phyloP scores from a whole-genome alignment of 2,113 vertebrate species.

The Chloebia gouldiae region DNA sequence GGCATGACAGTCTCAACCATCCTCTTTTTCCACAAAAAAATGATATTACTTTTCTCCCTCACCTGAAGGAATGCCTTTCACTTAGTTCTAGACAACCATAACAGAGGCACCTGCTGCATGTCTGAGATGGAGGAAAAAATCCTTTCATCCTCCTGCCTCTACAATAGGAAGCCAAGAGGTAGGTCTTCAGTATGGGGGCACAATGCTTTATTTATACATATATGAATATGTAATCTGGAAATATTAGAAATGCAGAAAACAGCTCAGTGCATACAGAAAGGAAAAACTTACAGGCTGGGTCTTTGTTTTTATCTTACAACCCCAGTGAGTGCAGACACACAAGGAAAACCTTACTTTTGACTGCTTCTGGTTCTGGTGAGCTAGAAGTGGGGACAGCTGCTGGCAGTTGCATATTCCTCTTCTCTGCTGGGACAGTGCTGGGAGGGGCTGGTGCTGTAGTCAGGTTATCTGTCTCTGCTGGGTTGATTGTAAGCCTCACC shows the following conservation, averaged over 20 bases:
- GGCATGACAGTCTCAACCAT: not conserved
- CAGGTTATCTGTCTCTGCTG: conserved; percentile 53
- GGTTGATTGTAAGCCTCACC: conserved; percentile 79
- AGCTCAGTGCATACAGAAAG: not conserved
- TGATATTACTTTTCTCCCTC: not conserved
- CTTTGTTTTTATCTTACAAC: not conserved
- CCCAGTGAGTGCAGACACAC: not conserved
- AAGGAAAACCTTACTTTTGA: conserved; percentile 75
- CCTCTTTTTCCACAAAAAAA: not conserved
- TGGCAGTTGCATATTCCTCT: conserved; percentile 40
- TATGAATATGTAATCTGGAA: not conserved
- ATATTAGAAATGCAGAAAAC: not conserved
- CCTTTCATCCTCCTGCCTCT: not conserved
- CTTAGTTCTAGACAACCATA: not conserved
- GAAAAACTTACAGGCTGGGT: not conserved
- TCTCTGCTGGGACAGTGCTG: conserved; percentile 34
- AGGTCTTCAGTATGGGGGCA: not conserved
- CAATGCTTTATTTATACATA: not conserved
- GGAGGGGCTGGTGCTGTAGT: conserved; percentile 13
- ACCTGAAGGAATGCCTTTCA: not conserved
- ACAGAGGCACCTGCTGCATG: not conserved
- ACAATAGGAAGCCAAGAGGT: not conserved
- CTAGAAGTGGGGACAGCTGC: not conserved
- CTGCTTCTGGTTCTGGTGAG: conserved; percentile 75
- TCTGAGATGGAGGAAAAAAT: not conserved